phyloP scores from a whole-genome alignment of 2,113 vertebrate species.

The Forbesichthys papilliferus region DNA sequence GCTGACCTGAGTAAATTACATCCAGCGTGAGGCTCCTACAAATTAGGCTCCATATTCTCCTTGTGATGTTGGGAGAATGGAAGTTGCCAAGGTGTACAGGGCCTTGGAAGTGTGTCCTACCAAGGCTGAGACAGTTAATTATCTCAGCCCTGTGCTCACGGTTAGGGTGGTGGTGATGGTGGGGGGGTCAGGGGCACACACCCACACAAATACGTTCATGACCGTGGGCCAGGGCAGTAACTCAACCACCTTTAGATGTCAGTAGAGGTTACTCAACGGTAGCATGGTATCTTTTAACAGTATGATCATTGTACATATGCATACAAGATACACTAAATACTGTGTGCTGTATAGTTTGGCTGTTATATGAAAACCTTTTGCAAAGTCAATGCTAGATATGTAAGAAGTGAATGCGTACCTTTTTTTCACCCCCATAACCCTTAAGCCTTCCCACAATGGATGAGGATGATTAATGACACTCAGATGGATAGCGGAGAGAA shows the following conservation, averaged over 20 bases:
- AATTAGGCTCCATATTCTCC: conserved; percentile 62
- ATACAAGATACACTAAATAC: no score
- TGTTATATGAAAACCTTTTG: no score
- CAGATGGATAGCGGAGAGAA: conserved; percentile 91
- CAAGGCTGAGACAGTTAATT: conserved; percentile 58
- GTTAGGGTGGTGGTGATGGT: neutral
- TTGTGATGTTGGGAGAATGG: conserved; percentile 66
- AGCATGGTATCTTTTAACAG: neutral
- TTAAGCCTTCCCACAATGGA: conserved; percentile 91
- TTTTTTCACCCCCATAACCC: neutral
- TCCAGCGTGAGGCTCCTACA: conserved; percentile 60
- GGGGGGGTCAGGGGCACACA: conserved; percentile 11
- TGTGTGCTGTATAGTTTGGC: no score
- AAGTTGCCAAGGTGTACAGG: conserved; percentile 45
- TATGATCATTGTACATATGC: neutral
- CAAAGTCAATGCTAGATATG: neutral
- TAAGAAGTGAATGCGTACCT: neutral
- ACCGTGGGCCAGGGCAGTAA: conserved; percentile 28
- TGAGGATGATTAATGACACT: conserved; percentile 92
- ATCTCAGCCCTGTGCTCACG: conserved; percentile 37
- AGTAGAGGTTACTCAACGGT: conserved; percentile 17
- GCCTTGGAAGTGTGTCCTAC: conserved; percentile 53
- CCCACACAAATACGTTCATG: conserved; percentile 20
- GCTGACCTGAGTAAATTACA: conserved; percentile 67
- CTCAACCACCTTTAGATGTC: conserved; percentile 15